Conservation (phyloP, 1,140 invertebrate genomes). For the Drosophila insularis region DNA sequence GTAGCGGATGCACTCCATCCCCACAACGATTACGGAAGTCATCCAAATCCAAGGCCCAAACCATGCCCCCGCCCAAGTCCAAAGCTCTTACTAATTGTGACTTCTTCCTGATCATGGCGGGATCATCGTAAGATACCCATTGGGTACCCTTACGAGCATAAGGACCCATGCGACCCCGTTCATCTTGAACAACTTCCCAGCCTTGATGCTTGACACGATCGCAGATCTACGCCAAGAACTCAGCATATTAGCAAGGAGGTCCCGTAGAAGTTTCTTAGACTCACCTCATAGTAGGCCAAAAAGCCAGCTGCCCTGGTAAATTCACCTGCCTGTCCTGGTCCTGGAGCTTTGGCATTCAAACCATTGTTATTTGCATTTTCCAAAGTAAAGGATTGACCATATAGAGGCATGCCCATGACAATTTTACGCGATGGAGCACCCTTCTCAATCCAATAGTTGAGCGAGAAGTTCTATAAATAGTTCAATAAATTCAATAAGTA, state of each 20-base stretch:
- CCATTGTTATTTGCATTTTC: slow-evolving; percentile 85
- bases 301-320: slow-evolving; percentile 93
- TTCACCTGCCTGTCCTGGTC: slow-evolving; percentile 90
- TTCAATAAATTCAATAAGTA: slow-evolving; percentile 34
- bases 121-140: slow-evolving; percentile 95
- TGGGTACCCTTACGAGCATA: slow-evolving; percentile 93
- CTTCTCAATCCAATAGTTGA: slow-evolving; percentile 94
- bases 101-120: slow-evolving; percentile 90
- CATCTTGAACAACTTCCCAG: slow-evolving; percentile 91
- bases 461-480: slow-evolving; percentile 88
- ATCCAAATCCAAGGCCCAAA: slow-evolving; percentile 95
- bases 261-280: background rate
- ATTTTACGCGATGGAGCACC: slow-evolving; percentile 91
- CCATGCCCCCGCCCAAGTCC: slow-evolving; percentile 93
- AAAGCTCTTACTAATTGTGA: slow-evolving; percentile 89
- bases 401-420: slow-evolving; percentile 95
- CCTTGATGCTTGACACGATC: slow-evolving; percentile 88
- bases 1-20: slow-evolving; percentile 89
- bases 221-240: slow-evolving; percentile 86
- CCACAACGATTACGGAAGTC: slow-evolving; percentile 91
- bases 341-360: slow-evolving; percentile 89
- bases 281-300: slow-evolving; percentile 93
- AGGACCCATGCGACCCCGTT: slow-evolving; percentile 90
- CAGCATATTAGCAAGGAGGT: background rate
- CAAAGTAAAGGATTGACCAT: slow-evolving; percentile 92